Base-by-base conservation (phyloP, 2,888 invertebrate genomes). In the Priapulus caudatus region DNA sequence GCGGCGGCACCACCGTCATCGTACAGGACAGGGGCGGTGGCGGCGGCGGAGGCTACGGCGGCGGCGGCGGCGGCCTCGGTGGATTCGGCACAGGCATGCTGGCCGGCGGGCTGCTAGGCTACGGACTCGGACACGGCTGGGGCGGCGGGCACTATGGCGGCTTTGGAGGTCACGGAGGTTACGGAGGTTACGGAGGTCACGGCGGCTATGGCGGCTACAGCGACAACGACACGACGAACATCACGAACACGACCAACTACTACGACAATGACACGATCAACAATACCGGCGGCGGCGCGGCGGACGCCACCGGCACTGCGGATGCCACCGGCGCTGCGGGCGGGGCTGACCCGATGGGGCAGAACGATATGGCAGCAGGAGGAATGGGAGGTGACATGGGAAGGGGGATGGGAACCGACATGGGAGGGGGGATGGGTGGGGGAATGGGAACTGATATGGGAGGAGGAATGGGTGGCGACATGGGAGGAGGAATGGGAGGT, bases 141-240 rank as follows among this genome's bases (percentile, higher is more conserved):
- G 18, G 53, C 23, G 4, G 52, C 4, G 5, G 23, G 19, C 43
- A 19, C 15, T 10, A 23, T 5, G 16, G 47, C 4, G 16, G 19
- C 24, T 18, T 10, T 4, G 10, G 10, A 15, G 52, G 43, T 4
- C 20, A 48, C 10, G 23, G 22, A 4, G 47, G 51, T 51, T 16
- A 20, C 18, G 5, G 10, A 46, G 10, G 4, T n/a, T 10, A 15
- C n/a, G 15, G 18, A 5, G 22, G 52, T 23, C 22, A 33, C n/a
- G 23, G 52, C 10, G 33, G 48, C 10, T 15, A 10, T 33, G 10
- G 5, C 10, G 48, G 48, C 22, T 19, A 19, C 10, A 20, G 23
- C n/a, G 49, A 49, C 46, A 49, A 49, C 19, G 49, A 49, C 18
- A 43, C 43, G 4, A 49, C 49, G 19, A 49, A 49, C 46, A 49